phyloP scores from a whole-genome alignment of 2,888 invertebrate species.

The Sinopyrophorus schimmeli region DNA sequence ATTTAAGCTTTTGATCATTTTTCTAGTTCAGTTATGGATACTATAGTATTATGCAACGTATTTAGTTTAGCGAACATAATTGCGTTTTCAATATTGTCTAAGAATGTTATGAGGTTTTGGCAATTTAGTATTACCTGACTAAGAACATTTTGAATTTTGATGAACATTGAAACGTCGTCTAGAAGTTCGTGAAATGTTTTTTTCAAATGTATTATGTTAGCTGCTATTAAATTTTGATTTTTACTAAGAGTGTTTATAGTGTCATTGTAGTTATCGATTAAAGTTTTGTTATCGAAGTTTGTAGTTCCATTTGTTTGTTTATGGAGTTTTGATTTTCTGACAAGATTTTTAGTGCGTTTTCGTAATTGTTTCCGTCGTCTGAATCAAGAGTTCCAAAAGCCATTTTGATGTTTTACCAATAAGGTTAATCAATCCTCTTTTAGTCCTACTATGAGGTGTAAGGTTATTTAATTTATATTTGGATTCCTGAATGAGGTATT shows the following conservation, averaged over 20 bases:
- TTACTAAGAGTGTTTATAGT: conserved; percentile 15
- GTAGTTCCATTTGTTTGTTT: conserved; percentile 20
- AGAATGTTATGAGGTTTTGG: conserved; percentile 31
- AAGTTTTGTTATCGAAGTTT: conserved; percentile 26
- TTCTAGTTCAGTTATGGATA: conserved; percentile 19
- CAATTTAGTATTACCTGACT: conserved; percentile 32
- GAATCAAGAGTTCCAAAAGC: no score
- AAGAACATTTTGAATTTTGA: conserved; percentile 22
- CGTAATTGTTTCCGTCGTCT: conserved; percentile 9
- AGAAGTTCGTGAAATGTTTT: conserved; percentile 9
- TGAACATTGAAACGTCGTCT: conserved; percentile 11
- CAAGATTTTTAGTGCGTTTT: conserved; percentile 6
- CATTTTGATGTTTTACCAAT: no score
- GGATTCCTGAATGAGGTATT: conserved; percentile 1
- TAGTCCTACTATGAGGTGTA: conserved; percentile 2
- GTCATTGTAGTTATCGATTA: conserved; percentile 26
- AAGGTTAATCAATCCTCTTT: conserved; percentile 16
- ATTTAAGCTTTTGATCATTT: conserved; percentile 19
- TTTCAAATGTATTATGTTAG: conserved; percentile 17
- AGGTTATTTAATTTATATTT: conserved; percentile 14
- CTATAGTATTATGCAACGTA: conserved; percentile 28
- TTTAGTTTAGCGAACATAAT: conserved; percentile 34
- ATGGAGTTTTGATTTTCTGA: conserved; percentile 19
- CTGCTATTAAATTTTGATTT: conserved; percentile 26
- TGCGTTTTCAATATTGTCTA: conserved; percentile 35